Conservation (phyloP, 2,113 vertebrate species). For the Ploceus nigricollis region DNA sequence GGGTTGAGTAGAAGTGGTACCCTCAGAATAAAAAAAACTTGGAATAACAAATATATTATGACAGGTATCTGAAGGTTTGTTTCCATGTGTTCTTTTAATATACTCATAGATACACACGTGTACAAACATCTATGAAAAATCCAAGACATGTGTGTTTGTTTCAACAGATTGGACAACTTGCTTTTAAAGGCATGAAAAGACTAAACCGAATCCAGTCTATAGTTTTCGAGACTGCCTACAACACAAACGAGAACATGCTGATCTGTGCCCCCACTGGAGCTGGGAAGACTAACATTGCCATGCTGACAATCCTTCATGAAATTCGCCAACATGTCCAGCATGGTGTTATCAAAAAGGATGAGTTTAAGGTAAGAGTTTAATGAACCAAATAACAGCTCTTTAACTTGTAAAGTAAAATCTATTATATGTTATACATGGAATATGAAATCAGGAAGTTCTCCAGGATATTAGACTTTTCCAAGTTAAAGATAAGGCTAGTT, state of each 20-base stretch:
- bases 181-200: slow-evolving; percentile 91
- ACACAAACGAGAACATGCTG: slow-evolving; percentile 96
- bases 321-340: slow-evolving; percentile 93
- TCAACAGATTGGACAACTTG: slow-evolving; percentile 90
- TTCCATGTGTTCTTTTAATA: not conserved
- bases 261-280: slow-evolving; percentile 96
- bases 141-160: not conserved
- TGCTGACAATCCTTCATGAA: slow-evolving; percentile 93
- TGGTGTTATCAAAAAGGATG: slow-evolving; percentile 93
- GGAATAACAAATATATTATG: not conserved
- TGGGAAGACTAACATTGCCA: slow-evolving; percentile 97
- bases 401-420: slow-evolving; percentile 4
- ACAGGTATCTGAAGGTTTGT: not conserved
- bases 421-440: not conserved
- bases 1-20: not conserved
- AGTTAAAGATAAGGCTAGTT: slow-evolving; percentile 26
- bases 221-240: slow-evolving; percentile 97
- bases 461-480: slow-evolving; percentile 35
- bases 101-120: rapidly evolving
- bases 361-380: slow-evolving; percentile 88
- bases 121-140: not conserved
- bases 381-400: slow-evolving; percentile 25
- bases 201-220: slow-evolving; percentile 96
- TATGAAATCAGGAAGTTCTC: slow-evolving; percentile 47
- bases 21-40: not conserved